Evolutionary conservation across 2,113 vertebrate genomes (phyloP).

Genomic region (Orcinus orca): DNA sequence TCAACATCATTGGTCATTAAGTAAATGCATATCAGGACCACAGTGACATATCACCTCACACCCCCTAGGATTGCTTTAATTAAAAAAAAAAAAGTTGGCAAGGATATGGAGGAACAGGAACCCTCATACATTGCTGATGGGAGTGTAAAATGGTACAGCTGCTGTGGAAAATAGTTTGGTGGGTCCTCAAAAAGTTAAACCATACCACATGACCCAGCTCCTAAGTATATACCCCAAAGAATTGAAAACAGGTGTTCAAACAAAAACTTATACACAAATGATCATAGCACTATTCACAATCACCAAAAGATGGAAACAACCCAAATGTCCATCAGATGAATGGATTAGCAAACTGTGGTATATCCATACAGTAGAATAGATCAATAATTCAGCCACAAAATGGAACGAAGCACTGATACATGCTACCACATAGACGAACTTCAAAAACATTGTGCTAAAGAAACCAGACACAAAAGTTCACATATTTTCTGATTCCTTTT

Average conservation of each 20-base stretch:
- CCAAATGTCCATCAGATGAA: background rate
- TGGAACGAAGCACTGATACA: background rate
- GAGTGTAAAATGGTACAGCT: background rate
- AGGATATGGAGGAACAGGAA: background rate
- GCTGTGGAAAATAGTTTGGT: background rate
- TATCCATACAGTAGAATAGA: background rate
- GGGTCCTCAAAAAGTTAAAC: constrained; percentile 26
- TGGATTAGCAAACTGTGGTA: background rate
- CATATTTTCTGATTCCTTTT: background rate
- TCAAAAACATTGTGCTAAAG: background rate
- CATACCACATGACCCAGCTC: background rate
- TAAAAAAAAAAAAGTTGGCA: background rate
- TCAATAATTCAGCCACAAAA: background rate
- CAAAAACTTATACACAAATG: background rate
- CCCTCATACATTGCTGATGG: background rate
- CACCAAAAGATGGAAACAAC: background rate
- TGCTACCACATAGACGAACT: background rate
- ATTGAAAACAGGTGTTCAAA: background rate
- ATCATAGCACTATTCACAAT: background rate
- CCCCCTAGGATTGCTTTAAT: background rate
- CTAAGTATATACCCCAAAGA: background rate
- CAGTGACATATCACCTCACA: background rate
- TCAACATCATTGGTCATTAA: background rate
- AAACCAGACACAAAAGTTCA: background rate
- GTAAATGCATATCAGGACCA: background rate